Percentiles rank a stretch among this genome's conserved stretches.
These are phyloP conservation scores for Protobothrops flavoviridis DNA, from an alignment of 2,113 vertebrate species.

Conservation along the genomic window DNA sequence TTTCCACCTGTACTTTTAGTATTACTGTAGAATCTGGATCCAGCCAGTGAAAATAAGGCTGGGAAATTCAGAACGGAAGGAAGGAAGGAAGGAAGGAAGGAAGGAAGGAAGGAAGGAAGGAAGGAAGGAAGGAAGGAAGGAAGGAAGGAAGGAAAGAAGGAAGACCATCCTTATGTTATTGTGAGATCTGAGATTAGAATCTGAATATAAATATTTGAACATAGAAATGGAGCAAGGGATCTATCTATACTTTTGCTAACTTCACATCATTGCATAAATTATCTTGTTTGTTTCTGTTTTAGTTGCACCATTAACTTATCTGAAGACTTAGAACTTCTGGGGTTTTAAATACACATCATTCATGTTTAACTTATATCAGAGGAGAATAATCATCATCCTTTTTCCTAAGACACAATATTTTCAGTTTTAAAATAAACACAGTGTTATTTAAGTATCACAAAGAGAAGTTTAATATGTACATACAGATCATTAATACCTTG, in stretches of 20 bases:
- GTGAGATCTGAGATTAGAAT: not conserved
- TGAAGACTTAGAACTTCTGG: not conserved
- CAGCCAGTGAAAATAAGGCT: not conserved
- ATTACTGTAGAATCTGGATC: not conserved
- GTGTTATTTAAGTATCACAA: not conserved
- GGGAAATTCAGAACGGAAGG: not conserved
- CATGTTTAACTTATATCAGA: not conserved
- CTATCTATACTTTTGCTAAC: not conserved
- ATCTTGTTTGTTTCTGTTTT: not conserved
- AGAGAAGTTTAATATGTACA: not conserved
- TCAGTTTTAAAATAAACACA: not conserved
- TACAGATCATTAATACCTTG: not conserved
- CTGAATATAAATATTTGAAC: not conserved
- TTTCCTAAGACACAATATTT: not conserved
- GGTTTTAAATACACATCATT: not conserved
- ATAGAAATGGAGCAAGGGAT: not conserved
- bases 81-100: not conserved
- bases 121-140: not conserved
- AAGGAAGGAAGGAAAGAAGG: not conserved
- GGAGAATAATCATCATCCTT: not conserved
- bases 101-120: not conserved
- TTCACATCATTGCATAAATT: not conserved
- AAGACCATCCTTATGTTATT: not conserved
- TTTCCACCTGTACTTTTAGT: not conserved
- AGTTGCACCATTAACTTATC: not conserved